Conservation (phyloP, 2,888 invertebrate species). For the Pollenia griseotomentosa region DNA sequence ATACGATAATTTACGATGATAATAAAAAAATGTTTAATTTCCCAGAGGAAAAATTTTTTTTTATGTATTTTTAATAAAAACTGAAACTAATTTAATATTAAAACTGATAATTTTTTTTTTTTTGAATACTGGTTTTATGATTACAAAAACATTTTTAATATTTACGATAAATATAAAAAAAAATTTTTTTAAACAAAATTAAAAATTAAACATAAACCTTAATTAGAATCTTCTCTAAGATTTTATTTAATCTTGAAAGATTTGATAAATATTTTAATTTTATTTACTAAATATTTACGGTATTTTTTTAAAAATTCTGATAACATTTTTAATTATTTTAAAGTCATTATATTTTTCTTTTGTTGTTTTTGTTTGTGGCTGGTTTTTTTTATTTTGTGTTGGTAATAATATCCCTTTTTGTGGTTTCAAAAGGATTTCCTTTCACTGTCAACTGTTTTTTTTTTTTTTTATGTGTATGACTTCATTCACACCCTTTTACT, state of each 20-base stretch:
- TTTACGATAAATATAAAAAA: neutral
- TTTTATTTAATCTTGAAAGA: too few species aligned
- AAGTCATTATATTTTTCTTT: neutral
- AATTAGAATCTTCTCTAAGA: neutral
- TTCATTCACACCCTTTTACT: slow-evolving; percentile 48
- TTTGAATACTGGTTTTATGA: too few species aligned
- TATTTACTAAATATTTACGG: too few species aligned
- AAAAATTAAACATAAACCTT: neutral
- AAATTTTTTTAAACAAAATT: neutral
- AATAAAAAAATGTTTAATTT: neutral
- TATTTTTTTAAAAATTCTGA: too few species aligned
- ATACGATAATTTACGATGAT: slow-evolving; percentile 24
- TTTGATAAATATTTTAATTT: too few species aligned
- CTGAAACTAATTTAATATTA: neutral
- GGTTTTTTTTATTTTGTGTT: neutral
- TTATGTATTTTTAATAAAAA: neutral
- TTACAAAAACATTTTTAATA: neutral
- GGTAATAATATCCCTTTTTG: slow-evolving; percentile 55
- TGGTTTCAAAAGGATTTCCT: slow-evolving; percentile 65
- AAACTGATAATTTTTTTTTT: too few species aligned
- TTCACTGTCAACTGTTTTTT: slow-evolving; percentile 46
- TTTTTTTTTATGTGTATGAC: neutral
- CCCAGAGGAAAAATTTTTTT: neutral
- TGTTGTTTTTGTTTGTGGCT: neutral
- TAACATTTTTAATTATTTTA: neutral